These are phyloP conservation scores for Pseudorectes ferrugineus DNA, from an alignment of 2,113 vertebrate genomes.

Conservation along the genomic window DNA sequence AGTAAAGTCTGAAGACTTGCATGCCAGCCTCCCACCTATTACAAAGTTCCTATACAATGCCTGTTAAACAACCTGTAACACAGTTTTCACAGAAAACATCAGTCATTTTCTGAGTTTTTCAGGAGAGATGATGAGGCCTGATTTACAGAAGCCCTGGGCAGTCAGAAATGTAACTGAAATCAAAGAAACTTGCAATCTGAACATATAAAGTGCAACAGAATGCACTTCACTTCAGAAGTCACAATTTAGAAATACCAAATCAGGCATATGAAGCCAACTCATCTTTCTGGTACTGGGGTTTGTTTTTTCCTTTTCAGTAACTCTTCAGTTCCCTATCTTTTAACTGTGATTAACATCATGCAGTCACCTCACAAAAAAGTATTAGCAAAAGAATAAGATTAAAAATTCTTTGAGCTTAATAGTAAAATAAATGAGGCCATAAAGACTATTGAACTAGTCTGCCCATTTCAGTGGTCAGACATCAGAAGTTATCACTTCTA, in stretches of 20 bases:
- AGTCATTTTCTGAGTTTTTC: neutral
- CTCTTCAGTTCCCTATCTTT: neutral
- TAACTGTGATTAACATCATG: neutral
- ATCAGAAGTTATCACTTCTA: neutral
- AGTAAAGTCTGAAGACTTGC: neutral
- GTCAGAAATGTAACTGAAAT: neutral
- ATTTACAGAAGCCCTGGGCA: neutral
- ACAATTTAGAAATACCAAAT: neutral
- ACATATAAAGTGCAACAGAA: neutral
- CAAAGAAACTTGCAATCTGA: neutral
- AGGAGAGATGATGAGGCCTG: neutral
- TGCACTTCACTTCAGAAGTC: neutral
- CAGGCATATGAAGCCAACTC: neutral
- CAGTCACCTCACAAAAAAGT: neutral
- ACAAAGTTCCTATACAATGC: neutral
- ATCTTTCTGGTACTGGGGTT: neutral
- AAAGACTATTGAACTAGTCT: neutral
- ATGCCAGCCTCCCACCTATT: neutral
- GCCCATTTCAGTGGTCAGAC: neutral
- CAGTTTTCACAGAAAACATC: neutral
- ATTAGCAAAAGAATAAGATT: neutral
- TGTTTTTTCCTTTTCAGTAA: neutral
- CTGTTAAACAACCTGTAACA: neutral
- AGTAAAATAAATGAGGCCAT: neutral
- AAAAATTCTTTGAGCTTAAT: neutral